Evolutionary conservation across 2,113 vertebrate species (phyloP), one percentile per base, ranked within the genome.

Genomic region (Helogale parvula): DNA sequence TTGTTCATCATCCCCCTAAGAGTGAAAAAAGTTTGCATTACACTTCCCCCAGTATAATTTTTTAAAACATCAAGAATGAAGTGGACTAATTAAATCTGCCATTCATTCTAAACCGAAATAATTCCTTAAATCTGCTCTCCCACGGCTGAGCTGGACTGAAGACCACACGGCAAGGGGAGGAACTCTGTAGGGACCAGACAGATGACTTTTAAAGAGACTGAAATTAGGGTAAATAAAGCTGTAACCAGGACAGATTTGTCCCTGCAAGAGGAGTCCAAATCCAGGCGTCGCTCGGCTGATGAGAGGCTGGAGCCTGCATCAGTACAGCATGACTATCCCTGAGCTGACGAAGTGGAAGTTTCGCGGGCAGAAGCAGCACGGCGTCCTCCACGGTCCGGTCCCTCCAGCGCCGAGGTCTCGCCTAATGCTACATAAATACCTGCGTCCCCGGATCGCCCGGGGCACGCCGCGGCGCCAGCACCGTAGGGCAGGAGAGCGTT

Each of bases 351-450:
- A 85, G 57, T 82, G 95, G 57, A 98, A 98, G 97, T 98, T 98
- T 96, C 54, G 23, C 60, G 21, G 85, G 95, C 83, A 23, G 95
- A 74, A 2, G 95, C 92, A 74, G 97, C 94, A 57, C 6, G 11
- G 93, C 38, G 84, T 92, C 71, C 35, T 93, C 79, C 17, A 35
- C 7, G 23, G 94, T 88, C 95, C 50, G 41, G 86, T 93, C 90
- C 87, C 96, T 96, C 93, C 82, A 85, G 83, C 69, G 83, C 89
- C 15, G 52, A 96, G 95, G 97, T 97, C 93, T 97, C n/a, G 63
- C 52, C 89, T 97, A 94, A 97, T 41, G 94, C 97, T 93, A 95
- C 97, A 94, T 35, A 94, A 98, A 98, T 96, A 97, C 95, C 97
- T 86, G 90, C 90, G 71, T 96, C 94, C 98, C 38, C 81, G 87